These are phyloP conservation scores for Sylvicola fuscatus DNA, from an alignment of 2,888 invertebrate species.

Conservation along the genomic window DNA sequence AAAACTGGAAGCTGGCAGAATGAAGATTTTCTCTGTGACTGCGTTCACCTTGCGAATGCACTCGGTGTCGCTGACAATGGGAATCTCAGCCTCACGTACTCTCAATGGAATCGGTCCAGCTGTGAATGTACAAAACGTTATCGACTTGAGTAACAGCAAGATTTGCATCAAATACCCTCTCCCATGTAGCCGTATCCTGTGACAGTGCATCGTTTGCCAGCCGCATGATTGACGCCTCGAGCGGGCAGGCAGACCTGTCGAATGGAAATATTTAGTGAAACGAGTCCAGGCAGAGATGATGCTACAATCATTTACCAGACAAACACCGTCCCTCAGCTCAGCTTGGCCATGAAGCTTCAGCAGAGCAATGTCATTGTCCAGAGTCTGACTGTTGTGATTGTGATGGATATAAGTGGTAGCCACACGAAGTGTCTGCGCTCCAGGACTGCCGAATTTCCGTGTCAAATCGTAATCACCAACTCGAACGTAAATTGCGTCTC, in stretches of 20 bases:
- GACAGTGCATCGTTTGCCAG: conserved; percentile 79
- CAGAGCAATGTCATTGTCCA: conserved; percentile 86
- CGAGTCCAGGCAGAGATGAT: too few species aligned
- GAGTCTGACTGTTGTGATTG: conserved; percentile 85
- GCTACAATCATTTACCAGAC: conserved; percentile 13
- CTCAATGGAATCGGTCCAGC: conserved; percentile 80
- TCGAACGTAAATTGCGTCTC: conserved; percentile 81
- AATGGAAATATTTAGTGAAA: too few species aligned
- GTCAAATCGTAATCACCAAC: conserved; percentile 87
- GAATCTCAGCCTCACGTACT: conserved; percentile 77
- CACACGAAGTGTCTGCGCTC: conserved; percentile 74
- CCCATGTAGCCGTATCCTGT: conserved; percentile 93
- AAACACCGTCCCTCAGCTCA: conserved; percentile 64
- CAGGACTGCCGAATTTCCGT: conserved; percentile 74
- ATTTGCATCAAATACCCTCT: conserved; percentile 38
- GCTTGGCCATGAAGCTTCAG: conserved; percentile 77
- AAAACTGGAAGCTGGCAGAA: conserved; percentile 80
- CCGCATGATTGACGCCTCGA: conserved; percentile 68
- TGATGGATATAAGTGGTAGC: conserved; percentile 90
- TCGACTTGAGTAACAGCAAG: conserved; percentile 16
- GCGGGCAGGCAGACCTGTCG: conserved; percentile 71
- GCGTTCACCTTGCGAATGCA: conserved; percentile 85
- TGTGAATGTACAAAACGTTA: too few species aligned
- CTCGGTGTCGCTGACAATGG: conserved; percentile 81
- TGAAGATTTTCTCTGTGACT: conserved; percentile 87